phyloP scores from a whole-genome alignment of 2,888 invertebrate species.

The Sericinus montela region DNA sequence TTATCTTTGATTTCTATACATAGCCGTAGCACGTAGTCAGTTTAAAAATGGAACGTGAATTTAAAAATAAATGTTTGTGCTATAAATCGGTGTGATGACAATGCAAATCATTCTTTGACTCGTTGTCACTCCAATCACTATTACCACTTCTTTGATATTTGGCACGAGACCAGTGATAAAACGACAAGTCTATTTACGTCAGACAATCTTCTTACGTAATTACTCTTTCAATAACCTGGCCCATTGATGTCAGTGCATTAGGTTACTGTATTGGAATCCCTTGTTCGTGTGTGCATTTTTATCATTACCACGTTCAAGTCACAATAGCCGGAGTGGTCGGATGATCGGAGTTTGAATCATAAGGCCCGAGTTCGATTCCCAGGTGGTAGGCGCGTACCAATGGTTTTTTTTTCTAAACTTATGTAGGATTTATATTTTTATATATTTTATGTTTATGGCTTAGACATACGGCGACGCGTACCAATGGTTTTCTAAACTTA shows the following conservation, averaged over 20 bases:
- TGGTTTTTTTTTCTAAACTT: not conserved
- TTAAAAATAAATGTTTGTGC: not conserved
- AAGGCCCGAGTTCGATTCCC: no score
- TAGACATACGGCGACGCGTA: no score
- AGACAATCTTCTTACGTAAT: conserved; percentile 7
- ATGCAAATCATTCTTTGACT: not conserved
- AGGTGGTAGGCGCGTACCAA: not conserved
- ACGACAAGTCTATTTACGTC: conserved; percentile 9
- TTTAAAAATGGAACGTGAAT: not conserved
- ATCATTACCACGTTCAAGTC: no score
- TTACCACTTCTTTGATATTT: conserved; percentile 11
- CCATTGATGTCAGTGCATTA: conserved; percentile 24
- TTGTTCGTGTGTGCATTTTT: no score
- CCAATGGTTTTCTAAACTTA: no score
- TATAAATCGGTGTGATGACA: not conserved
- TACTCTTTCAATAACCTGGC: conserved; percentile 20
- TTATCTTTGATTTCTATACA: no score
- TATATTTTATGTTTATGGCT: no score
- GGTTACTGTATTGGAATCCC: conserved; percentile 1
- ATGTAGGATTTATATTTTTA: not conserved
- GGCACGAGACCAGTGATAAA: conserved; percentile 12
- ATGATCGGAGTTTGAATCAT: no score
- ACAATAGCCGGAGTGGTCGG: no score
- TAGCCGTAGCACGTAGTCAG: not conserved
- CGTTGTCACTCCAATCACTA: conserved; percentile 6